Percentiles rank a stretch among this genome's conserved stretches.
Evolutionary conservation across 2,888 invertebrate genomes (phyloP).

Genomic region (Byasa hedistus): DNA sequence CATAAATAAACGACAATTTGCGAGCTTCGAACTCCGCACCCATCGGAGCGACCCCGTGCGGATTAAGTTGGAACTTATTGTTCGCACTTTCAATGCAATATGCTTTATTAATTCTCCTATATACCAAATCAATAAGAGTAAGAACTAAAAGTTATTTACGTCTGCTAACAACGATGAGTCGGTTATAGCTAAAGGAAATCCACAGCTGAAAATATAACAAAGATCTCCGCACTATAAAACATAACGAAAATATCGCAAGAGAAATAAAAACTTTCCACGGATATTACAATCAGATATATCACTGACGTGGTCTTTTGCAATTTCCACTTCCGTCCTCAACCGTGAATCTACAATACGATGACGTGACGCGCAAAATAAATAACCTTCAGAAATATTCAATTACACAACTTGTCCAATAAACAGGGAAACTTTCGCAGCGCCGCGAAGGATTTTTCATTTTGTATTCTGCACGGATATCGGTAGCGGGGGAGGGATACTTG

Average conservation of each 20-base stretch:
- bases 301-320: not conserved
- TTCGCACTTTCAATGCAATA: not conserved
- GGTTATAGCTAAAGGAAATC: too few species aligned
- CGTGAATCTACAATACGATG: too few species aligned
- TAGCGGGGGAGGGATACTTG: not conserved
- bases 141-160: not conserved
- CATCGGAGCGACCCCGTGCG: not conserved
- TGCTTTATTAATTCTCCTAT: not conserved
- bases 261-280: too few species aligned
- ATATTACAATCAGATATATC: too few species aligned
- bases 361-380: not conserved
- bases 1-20: conserved; percentile 58
- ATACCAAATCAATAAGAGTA: not conserved
- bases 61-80: not conserved
- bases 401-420: conserved; percentile 10
- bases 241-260: too few species aligned
- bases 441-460: not conserved
- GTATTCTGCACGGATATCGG: not conserved
- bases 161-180: too few species aligned
- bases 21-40: conserved; percentile 32
- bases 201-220: too few species aligned
- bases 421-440: conserved; percentile 4
- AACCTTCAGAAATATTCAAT: not conserved
- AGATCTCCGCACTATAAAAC: too few species aligned
- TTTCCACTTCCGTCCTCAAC: not conserved